Evolutionary conservation across 92 coral and sea anemone genomes (phyloP), one percentile per base, ranked within the genome.

Genomic region (Ricordea florida): DNA sequence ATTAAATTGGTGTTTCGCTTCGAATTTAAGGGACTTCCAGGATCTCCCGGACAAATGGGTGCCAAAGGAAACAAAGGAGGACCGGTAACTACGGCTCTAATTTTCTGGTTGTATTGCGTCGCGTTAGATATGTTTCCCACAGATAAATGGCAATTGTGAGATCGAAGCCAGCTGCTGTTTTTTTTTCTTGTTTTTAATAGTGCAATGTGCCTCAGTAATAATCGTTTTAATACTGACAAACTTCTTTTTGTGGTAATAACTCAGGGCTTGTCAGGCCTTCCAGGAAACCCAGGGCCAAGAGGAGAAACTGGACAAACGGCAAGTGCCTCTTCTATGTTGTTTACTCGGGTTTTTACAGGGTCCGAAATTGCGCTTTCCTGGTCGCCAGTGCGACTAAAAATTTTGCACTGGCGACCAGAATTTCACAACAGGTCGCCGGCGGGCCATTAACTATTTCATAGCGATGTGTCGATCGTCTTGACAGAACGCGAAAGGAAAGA

Each of bases 31-130:
- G 90, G 90, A 21, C 24, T 78, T 2, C 42, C 76, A 17, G 91
- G 91, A 10, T 42, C 74, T 15, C 5, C 47, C 28, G 91, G 91
- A 7, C 47, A 55, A 40, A 34, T 37, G 5, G 91, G 91, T n/a
- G 40, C 66, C 0, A 11, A 41, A 17, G 91, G 91, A 26, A 72
- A 78, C 13, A 10, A 26, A 18, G 91, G 91, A 73, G 72, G 74
- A 1, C 2, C 51, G 52, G 89, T 84, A 84, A 62, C 38, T 37
- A 35, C 15, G 14, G 2, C 15, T 25, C 16, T 26, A 20, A 1
- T 13, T 6, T 26, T 24, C 15, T 0, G 21, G 22, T 0, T 17
- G 23, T 51, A 8, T 5, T 14, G 10, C 29, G n/a, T 14, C 13
- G 24, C 13, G 0, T 6, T 57, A 16, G 34, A 28, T 5, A 16